Percentiles rank a stretch among this genome's conserved stretches.
These are phyloP conservation scores for Hozukius guyotensis DNA, from an alignment of 2,797 vertebrate species.

Conservation along the genomic window DNA sequence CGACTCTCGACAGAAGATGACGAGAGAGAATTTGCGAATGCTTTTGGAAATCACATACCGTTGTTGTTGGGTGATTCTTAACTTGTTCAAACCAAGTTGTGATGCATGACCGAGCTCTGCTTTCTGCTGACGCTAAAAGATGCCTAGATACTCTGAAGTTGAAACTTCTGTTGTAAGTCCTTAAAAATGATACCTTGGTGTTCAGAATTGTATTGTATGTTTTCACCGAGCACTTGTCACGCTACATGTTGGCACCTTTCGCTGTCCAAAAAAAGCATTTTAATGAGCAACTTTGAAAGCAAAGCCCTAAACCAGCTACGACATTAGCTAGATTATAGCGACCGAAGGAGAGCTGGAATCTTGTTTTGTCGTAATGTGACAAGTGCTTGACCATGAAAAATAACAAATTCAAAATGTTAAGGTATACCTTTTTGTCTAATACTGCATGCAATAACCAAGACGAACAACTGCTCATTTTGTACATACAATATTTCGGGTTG, in stretches of 20 bases:
- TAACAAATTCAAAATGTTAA: constrained; percentile 55
- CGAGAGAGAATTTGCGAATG: constrained; percentile 4
- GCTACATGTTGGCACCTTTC: constrained; percentile 12
- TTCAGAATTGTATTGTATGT: constrained; percentile 36
- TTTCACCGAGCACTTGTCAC: constrained; percentile 53
- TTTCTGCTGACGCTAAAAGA: constrained; percentile 56
- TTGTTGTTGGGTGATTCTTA: constrained; percentile 8
- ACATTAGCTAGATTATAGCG: constrained; percentile 11
- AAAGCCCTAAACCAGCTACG: neutral
- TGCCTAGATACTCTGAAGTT: constrained; percentile 49
- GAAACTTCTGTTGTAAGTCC: constrained; percentile 46
- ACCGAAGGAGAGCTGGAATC: constrained; percentile 18
- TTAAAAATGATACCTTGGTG: constrained; percentile 28
- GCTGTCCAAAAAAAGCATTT: constrained; percentile 6
- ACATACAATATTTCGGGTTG: constrained; percentile 74
- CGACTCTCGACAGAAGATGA: constrained; percentile 18
- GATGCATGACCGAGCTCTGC: constrained; percentile 60
- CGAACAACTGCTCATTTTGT: constrained; percentile 76
- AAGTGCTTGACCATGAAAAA: constrained; percentile 62
- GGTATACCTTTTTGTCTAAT: constrained; percentile 65
- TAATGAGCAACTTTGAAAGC: neutral
- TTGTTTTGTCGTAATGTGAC: constrained; percentile 47
- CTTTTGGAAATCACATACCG: constrained; percentile 27
- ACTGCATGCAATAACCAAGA: constrained; percentile 81
- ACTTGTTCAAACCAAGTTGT: constrained; percentile 55